These are phyloP conservation scores for Limnephilus lunatus DNA, from an alignment of 2,888 invertebrate species.

Conservation along the genomic window DNA sequence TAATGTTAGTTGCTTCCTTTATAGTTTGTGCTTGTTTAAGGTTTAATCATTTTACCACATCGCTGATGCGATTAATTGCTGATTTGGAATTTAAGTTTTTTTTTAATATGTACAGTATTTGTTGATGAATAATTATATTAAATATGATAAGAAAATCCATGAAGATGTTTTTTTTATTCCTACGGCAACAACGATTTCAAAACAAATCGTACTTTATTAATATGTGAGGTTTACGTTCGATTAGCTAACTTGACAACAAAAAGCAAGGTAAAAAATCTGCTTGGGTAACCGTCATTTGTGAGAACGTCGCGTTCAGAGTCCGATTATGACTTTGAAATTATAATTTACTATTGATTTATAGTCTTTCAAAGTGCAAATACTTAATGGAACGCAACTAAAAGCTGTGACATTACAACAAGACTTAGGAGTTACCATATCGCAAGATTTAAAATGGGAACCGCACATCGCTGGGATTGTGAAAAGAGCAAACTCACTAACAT, in stretches of 20 bases:
- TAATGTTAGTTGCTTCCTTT: neutral
- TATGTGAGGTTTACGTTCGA: neutral
- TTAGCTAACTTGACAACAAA: neutral
- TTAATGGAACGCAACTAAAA: too few species aligned
- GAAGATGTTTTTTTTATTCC: neutral
- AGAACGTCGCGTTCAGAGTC: too few species aligned
- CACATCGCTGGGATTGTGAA: too few species aligned
- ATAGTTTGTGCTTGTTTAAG: neutral
- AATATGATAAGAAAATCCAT: neutral
- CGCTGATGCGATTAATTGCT: neutral
- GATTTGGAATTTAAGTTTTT: constrained; percentile 3
- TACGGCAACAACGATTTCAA: neutral
- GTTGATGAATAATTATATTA: constrained; percentile 32
- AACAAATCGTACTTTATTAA: neutral
- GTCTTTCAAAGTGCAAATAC: too few species aligned
- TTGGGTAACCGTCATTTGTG: too few species aligned
- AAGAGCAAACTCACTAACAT: too few species aligned
- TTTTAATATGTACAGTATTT: constrained; percentile 35
- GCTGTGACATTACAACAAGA: too few species aligned
- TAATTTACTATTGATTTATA: too few species aligned
- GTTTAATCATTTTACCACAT: neutral
- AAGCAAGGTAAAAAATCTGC: too few species aligned
- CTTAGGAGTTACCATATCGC: too few species aligned
- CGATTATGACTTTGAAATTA: too few species aligned
- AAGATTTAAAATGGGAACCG: too few species aligned